phyloP scores from a whole-genome alignment of 2,888 invertebrate genomes.

The Eumerus sabulonum region DNA sequence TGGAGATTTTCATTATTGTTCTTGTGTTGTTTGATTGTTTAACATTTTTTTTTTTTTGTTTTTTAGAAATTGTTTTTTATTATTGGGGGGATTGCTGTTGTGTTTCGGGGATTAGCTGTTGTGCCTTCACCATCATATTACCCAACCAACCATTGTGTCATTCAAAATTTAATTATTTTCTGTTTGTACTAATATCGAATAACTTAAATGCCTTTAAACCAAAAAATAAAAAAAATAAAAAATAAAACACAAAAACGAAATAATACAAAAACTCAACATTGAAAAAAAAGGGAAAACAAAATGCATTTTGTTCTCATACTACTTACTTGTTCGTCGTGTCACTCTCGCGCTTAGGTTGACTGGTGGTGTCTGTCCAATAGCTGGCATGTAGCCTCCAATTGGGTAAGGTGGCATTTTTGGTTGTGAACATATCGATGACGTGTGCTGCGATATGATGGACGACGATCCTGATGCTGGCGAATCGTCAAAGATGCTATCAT shows the following conservation, averaged over 20 bases:
- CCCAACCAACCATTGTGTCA: constrained; percentile 46
- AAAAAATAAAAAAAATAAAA: constrained; percentile 47
- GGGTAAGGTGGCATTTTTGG: constrained; percentile 78
- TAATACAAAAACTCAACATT: constrained; percentile 27
- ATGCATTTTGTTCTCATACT: constrained; percentile 3
- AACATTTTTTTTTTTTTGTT: constrained; percentile 33
- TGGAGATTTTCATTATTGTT: constrained; percentile 8
- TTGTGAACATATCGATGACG: constrained; percentile 74
- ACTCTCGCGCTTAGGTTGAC: constrained; percentile 72
- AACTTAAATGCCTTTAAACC: constrained; percentile 68
- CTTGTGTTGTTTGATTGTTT: constrained; percentile 18
- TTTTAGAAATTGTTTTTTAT: constrained; percentile 18
- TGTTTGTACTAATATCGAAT: constrained; percentile 69
- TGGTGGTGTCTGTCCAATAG: constrained; percentile 70
- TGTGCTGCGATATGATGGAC: constrained; percentile 67
- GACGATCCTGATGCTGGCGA: constrained; percentile 70
- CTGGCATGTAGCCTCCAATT: constrained; percentile 75
- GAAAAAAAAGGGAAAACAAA: constrained; percentile 18
- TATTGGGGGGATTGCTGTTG: constrained; percentile 26
- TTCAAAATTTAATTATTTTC: constrained; percentile 26
- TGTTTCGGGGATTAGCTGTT: constrained; percentile 42
- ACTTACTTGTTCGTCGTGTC: constrained; percentile 79
- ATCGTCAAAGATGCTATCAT: constrained; percentile 74
- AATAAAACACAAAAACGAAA: constrained; percentile 44
- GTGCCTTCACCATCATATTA: constrained; percentile 55